Evolutionary conservation across 2,888 invertebrate genomes (phyloP).

Genomic region (Chesias legatella): DNA sequence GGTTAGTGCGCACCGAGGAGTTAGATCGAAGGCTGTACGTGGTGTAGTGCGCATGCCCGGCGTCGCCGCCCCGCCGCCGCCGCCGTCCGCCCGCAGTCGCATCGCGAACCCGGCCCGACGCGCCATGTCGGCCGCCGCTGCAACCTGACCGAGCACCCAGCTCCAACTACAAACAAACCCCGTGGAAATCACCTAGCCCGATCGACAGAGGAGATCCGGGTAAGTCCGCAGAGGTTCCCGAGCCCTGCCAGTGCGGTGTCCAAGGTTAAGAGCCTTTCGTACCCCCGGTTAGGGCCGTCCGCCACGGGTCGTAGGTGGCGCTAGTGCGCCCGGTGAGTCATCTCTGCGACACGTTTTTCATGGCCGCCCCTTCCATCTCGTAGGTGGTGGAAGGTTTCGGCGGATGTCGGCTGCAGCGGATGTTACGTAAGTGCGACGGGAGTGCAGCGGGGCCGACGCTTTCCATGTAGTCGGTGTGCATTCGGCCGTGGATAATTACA

Average conservation of each 20-base stretch:
- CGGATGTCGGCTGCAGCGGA: constrained; percentile 64
- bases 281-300: constrained; percentile 39
- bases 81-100: constrained; percentile 67
- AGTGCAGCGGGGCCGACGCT: constrained; percentile 64
- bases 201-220: constrained; percentile 55
- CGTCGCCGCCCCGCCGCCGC: constrained; percentile 49
- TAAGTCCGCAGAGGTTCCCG: constrained; percentile 56
- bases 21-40: constrained; percentile 70
- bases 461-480: constrained; percentile 60
- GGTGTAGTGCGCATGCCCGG: constrained; percentile 55
- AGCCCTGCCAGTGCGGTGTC: constrained; percentile 45
- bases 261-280: constrained; percentile 50
- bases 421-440: constrained; percentile 70
- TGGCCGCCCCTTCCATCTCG: constrained; percentile 71
- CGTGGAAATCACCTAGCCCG: constrained; percentile 44
- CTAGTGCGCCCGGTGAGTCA: constrained; percentile 71
- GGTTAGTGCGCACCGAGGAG: constrained; percentile 56
- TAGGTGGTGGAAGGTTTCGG: constrained; percentile 42
- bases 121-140: constrained; percentile 69
- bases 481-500: constrained; percentile 64
- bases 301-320: constrained; percentile 57
- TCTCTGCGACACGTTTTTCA: constrained; percentile 76
- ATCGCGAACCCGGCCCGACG: constrained; percentile 65
- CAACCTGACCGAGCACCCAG: constrained; percentile 69
- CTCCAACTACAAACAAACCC: constrained; percentile 54